Base-by-base conservation (phyloP, 1,140 invertebrate genomes). In the Penaeus vannamei region DNA sequence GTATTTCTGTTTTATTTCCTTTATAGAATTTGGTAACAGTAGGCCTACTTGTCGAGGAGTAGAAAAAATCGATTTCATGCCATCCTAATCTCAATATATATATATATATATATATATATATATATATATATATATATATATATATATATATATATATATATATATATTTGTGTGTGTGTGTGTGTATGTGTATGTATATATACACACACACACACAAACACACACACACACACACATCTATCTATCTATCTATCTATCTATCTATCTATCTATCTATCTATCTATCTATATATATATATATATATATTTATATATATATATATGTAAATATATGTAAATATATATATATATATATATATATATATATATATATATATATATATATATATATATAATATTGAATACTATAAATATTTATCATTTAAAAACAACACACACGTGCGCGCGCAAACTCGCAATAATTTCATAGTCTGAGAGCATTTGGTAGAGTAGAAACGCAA, bases 271-370 rank as follows among this genome's bases (percentile, higher is more conserved):
- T 59, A 60, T 83, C 26, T 61, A 60, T 61, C 1, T 60, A 83
- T 83, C 1, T 83, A 83, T 83, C 61, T 83, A 83, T 60, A 83
- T 4, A 83, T 83, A 83, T n/a, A 83, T 83, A 83, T 83, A 83
- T 83, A 83, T 83, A n/a, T 83, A 83, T 83, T 61, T 83, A 83
- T 83, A 83, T 83, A 83, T 83, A 83, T 83, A 83, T 83, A 83
- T 83, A 60, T 83, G 61, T 83, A 83, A 20, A 79, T 3, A 46
- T 7, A 80, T 7, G 20, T 7, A 80, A 3, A 79, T 42, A 83
- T 61, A 83, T 61, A 83, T 61, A 83, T 61, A 83, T 2, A 60
- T 2, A 83, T 61, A 83, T 61, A 60, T 61, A 83, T 26, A 83
- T 61, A 60, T 26, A 83, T 61, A 83, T 26, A 60, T 61, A 83